Evolutionary conservation across 1,140 invertebrate species (phyloP).

Genomic region (Idris sp.): DNA sequence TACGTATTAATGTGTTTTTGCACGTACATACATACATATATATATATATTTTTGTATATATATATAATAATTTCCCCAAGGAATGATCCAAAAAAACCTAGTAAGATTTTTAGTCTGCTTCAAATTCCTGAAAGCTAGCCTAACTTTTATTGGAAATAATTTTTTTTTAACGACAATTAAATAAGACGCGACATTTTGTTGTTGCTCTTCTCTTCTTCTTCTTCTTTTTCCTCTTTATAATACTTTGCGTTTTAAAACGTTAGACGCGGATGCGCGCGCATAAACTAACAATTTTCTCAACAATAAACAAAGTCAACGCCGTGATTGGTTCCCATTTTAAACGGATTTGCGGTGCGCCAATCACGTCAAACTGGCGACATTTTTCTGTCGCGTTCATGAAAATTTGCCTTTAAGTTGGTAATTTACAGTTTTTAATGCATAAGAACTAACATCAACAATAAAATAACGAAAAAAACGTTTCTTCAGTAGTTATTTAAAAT

Average conservation of each 20-base stretch:
- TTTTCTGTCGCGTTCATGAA: neutral
- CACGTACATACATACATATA: too few relatives aligned
- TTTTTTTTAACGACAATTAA: too few relatives aligned
- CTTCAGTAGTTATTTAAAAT: too few relatives aligned
- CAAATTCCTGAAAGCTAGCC: too few relatives aligned
- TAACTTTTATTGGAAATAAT: too few relatives aligned
- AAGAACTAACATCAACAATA: neutral
- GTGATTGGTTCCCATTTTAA: conserved; percentile 8
- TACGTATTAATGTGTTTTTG: too few relatives aligned
- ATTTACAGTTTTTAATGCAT: neutral
- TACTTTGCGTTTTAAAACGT: neutral
- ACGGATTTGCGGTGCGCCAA: conserved; percentile 1
- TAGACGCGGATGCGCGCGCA: neutral
- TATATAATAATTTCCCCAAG: too few relatives aligned
- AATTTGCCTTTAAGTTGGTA: neutral
- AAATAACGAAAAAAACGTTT: neutral
- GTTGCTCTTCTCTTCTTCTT: neutral
- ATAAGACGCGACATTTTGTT: neutral
- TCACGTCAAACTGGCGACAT: too few relatives aligned
- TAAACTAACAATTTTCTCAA: neutral
- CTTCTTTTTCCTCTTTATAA: neutral
- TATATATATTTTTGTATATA: too few relatives aligned
- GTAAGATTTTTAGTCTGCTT: too few relatives aligned
- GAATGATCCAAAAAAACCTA: too few relatives aligned
- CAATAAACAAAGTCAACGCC: conserved; percentile 1